phyloP scores from a whole-genome alignment of 1,140 invertebrate species.

The Nephila pilipes region DNA sequence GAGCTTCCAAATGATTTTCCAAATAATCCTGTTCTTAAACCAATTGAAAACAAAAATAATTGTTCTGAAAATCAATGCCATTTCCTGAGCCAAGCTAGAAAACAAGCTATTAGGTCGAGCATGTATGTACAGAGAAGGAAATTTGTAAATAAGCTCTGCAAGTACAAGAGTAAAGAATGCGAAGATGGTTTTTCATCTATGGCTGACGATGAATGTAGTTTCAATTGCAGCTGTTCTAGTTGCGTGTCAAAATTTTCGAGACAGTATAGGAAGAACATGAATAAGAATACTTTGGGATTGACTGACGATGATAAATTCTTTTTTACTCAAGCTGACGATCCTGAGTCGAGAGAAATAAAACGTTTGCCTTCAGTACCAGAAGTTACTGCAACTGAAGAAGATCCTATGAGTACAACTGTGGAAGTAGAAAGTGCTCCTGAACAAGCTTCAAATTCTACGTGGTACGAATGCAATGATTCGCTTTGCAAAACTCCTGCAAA shows the following conservation, averaged over 20 bases:
- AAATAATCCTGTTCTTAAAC: neutral
- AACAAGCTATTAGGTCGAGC: constrained; percentile 25
- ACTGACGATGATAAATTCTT: constrained; percentile 52
- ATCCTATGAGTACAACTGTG: neutral
- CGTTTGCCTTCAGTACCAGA: constrained; percentile 14
- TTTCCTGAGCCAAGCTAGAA: constrained; percentile 25
- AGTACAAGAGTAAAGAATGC: constrained; percentile 64
- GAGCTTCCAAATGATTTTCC: neutral
- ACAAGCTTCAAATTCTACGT: neutral
- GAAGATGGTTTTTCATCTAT: constrained; percentile 73
- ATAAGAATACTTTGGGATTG: neutral
- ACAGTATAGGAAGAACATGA: neutral
- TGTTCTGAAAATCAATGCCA: neutral
- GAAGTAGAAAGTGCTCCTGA: neutral
- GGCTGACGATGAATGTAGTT: constrained; percentile 75
- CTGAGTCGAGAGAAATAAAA: neutral
- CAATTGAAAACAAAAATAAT: neutral
- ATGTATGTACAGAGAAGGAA: constrained; percentile 57
- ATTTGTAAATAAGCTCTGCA: constrained; percentile 61
- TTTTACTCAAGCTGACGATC: neutral
- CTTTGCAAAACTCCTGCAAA: constrained; percentile 49
- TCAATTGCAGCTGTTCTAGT: constrained; percentile 71
- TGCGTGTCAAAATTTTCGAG: constrained; percentile 30
- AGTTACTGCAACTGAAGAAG: neutral
- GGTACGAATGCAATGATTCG: constrained; percentile 69